Conservation (phyloP, 2,797 vertebrate species). For the Danio kyathit region DNA sequence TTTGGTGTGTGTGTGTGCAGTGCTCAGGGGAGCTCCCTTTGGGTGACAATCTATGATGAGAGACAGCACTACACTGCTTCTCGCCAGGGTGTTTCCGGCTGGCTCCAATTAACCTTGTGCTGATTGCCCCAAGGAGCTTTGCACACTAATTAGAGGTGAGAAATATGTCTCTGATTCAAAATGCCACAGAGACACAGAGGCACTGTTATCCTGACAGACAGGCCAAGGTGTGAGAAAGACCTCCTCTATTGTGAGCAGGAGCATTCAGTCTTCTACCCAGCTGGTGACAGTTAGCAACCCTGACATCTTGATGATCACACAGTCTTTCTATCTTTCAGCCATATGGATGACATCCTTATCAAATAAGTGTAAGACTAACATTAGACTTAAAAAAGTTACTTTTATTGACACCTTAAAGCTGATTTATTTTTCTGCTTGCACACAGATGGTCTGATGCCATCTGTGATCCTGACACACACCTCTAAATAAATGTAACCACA, state of each 20-base stretch:
- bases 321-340: conserved; percentile 15
- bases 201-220: conserved; percentile 69
- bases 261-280: conserved; percentile 68
- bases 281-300: conserved; percentile 74
- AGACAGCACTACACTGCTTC: conserved; percentile 52
- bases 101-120: conserved; percentile 80
- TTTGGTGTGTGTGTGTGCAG: conserved; percentile 55
- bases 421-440: too few relatives aligned
- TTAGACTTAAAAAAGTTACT: too few relatives aligned
- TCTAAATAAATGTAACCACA: too few relatives aligned
- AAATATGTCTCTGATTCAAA: conserved; percentile 74
- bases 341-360: conserved; percentile 39
- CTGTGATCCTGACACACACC: too few relatives aligned
- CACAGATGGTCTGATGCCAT: too few relatives aligned
- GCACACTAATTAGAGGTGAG: conserved; percentile 79
- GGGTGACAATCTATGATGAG: conserved; percentile 78
- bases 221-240: conserved; percentile 72
- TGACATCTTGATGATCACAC: conserved; percentile 51
- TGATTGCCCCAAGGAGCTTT: conserved; percentile 81
- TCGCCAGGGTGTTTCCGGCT: conserved; percentile 65
- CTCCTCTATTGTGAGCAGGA: conserved; percentile 73
- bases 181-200: conserved; percentile 49
- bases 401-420: not conserved
- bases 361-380: conserved; percentile 6
- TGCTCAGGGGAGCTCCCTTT: conserved; percentile 62